These are phyloP conservation scores for Amphimallon solstitiale DNA, from an alignment of 2,888 invertebrate species.

Conservation along the genomic window DNA sequence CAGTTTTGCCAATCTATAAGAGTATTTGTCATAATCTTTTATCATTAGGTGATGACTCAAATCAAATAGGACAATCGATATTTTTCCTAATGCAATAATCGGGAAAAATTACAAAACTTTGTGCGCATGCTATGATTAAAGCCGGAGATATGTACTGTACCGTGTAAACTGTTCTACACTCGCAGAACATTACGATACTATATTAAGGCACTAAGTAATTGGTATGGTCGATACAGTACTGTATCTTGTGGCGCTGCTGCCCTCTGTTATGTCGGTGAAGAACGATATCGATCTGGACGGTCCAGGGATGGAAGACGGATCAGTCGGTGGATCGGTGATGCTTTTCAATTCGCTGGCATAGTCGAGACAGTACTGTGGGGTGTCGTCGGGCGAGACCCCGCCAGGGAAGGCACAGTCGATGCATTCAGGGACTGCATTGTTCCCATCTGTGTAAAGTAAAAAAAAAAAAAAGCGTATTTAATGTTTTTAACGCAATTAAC, in stretches of 20 bases:
- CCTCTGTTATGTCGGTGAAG: constrained; percentile 52
- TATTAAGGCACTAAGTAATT: constrained; percentile 33
- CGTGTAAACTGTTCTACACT: too few relatives aligned
- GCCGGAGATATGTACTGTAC: too few relatives aligned
- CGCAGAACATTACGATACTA: background rate
- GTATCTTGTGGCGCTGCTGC: constrained; percentile 46
- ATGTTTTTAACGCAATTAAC: background rate
- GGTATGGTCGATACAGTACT: constrained; percentile 49
- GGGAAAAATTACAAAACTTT: too few relatives aligned
- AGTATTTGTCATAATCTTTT: too few relatives aligned
- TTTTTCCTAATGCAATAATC: too few relatives aligned
- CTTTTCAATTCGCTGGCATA: constrained; percentile 76
- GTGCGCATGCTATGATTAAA: too few relatives aligned
- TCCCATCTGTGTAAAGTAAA: constrained; percentile 74
- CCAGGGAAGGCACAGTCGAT: constrained; percentile 86
- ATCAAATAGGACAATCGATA: too few relatives aligned
- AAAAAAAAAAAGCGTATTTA: background rate
- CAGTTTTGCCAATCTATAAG: too few relatives aligned
- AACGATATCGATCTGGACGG: constrained; percentile 55
- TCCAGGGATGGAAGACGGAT: constrained; percentile 40
- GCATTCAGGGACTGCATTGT: constrained; percentile 87
- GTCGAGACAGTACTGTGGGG: constrained; percentile 92
- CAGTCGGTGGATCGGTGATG: constrained; percentile 19
- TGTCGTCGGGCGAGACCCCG: constrained; percentile 89
- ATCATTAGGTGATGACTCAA: too few relatives aligned